phyloP scores from a whole-genome alignment of 2,113 vertebrate genomes.

The Poicephalus meyeri region DNA sequence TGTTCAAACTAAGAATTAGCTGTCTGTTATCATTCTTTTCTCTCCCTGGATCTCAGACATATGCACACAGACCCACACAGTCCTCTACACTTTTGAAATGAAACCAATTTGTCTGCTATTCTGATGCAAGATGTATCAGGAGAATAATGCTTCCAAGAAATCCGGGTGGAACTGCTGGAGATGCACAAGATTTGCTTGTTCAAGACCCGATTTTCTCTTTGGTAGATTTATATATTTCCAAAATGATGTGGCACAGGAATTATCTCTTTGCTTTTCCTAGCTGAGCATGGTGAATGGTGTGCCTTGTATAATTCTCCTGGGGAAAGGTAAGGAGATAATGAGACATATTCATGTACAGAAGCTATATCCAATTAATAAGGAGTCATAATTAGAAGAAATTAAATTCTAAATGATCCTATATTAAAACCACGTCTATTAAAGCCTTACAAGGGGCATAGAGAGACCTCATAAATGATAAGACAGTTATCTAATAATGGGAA shows the following conservation, averaged over 20 bases:
- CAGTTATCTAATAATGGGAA: neutral
- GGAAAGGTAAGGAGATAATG: neutral
- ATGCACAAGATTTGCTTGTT: neutral
- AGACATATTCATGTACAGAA: neutral
- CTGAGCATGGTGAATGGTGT: neutral
- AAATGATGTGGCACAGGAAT: neutral
- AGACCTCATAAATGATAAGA: neutral
- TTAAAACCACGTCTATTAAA: neutral
- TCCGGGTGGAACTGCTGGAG: neutral
- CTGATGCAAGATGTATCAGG: neutral
- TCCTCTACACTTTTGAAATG: neutral
- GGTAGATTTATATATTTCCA: neutral
- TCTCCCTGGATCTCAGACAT: neutral
- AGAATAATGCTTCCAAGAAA: neutral
- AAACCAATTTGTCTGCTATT: neutral
- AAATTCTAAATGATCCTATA: neutral
- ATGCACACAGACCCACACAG: neutral
- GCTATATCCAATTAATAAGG: neutral
- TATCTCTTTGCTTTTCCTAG: neutral
- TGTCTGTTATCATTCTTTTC: neutral
- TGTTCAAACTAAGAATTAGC: neutral
- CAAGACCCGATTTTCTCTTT: neutral
- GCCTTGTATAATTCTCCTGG: neutral
- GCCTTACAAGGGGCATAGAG: neutral
- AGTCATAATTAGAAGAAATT: constrained; percentile 1